phyloP scores from a whole-genome alignment of 2,888 invertebrate species.

The Zaprionus obscuricornis region DNA sequence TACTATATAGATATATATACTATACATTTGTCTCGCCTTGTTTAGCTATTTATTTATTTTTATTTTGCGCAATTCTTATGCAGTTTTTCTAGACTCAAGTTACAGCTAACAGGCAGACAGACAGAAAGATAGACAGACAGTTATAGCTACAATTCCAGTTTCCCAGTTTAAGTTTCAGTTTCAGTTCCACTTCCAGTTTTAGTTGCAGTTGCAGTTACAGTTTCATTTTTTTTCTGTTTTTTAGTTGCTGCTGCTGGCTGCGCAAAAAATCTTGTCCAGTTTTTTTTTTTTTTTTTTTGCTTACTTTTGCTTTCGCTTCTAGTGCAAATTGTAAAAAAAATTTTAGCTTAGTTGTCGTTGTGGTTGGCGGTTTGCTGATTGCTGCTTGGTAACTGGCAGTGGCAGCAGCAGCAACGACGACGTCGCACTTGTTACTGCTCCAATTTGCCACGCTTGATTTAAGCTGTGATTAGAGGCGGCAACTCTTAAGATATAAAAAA shows the following conservation, averaged over 20 bases:
- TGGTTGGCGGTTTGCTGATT: conserved; percentile 20
- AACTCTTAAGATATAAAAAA: too few relatives aligned
- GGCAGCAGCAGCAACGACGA: conserved; percentile 46
- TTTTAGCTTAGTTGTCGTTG: conserved; percentile 43
- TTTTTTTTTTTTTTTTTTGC: conserved; percentile 26
- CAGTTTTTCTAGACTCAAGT: conserved; percentile 39
- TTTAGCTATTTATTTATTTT: conserved; percentile 38
- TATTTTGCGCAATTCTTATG: conserved; percentile 70
- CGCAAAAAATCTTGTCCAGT: conserved; percentile 44
- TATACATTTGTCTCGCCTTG: conserved; percentile 47
- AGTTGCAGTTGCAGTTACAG: conserved; percentile 12
- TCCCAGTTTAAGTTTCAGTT: conserved; percentile 19
- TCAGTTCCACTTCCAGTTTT: conserved; percentile 27
- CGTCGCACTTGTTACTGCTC: conserved; percentile 71
- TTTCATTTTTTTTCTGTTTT: conserved; percentile 1
- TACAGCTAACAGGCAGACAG: conserved; percentile 28
- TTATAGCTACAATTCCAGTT: conserved; percentile 44
- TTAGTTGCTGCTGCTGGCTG: conserved; percentile 9
- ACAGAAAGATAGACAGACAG: too few relatives aligned
- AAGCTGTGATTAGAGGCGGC: conserved; percentile 71
- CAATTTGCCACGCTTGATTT: conserved; percentile 78
- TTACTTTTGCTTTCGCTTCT: conserved; percentile 71
- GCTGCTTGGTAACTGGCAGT: conserved; percentile 7
- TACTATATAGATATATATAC: conserved; percentile 14
- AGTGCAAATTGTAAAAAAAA: conserved; percentile 49